Evolutionary conservation across 1,140 invertebrate genomes (phyloP), one percentile per base, ranked within the genome.

Genomic region (Pantala flavescens): DNA sequence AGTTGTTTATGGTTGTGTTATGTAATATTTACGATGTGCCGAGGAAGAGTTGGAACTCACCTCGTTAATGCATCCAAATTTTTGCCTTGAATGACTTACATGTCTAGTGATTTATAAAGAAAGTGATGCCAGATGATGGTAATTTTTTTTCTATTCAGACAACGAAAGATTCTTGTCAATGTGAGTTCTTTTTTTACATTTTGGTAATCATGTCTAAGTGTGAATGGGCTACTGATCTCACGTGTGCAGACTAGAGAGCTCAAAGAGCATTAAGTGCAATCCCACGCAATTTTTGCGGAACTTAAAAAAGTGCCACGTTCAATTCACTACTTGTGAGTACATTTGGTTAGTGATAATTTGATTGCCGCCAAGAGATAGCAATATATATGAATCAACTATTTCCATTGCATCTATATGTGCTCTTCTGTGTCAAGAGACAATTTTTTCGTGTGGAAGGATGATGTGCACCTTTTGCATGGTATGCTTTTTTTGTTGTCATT

Each of bases 31-130:
- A 63, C 14, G 16, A 63, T 21, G 49, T 16, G 49, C 49, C n/a
- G n/a, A 19, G 12, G 49, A 19, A 12, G 49, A 63, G 49, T 63
- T 16, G n/a, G 49, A 21, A 12, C 14, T 63, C 14, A 1, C 49
- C 49, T 63, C 28, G 49, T 63, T 21, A 7, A 14, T 5, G n/a
- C 49, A 63, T 63, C 49, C 49, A 3, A 63, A 19, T 21, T 63
- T 21, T 63, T 5, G 49, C 49, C 49, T 63, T 63, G 16, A 63
- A 63, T 63, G 49, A 63, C n/a, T 36, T 36, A 21, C n/a, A 19
- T 63, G 49, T 63, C 49, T 63, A 63, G 49, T 63, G 49, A 63
- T 63, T 63, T 63, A 63, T 19, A 63, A 16, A 63, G 49, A 63
- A 63, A 36, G 28, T 36, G 28, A 36, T 36, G 28, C 28, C 49